Percentiles rank a stretch among this genome's conserved stretches.
Conservation (phyloP, 1,140 invertebrate species). For the Drosophila obscura region DNA sequence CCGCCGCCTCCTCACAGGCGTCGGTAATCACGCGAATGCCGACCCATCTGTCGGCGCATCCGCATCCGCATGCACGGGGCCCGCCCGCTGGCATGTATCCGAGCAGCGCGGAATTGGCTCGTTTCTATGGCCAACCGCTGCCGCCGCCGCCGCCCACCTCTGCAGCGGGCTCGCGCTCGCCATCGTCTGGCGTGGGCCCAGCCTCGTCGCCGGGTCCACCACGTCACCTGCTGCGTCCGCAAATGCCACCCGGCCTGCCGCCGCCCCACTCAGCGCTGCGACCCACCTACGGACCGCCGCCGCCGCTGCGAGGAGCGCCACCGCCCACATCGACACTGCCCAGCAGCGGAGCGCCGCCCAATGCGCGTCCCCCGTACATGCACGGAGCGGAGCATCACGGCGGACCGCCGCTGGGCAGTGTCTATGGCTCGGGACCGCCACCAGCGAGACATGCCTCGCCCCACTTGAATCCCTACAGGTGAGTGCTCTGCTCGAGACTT, state of each 20-base stretch:
- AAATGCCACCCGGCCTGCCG: slow-evolving; percentile 50
- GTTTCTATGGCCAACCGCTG: slow-evolving; percentile 60
- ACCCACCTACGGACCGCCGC: slow-evolving; percentile 78
- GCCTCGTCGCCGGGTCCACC: slow-evolving; percentile 37
- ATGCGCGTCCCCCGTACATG: slow-evolving; percentile 54
- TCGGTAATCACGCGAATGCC: slow-evolving; percentile 88
- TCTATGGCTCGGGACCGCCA: slow-evolving; percentile 68
- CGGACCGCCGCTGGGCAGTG: slow-evolving; percentile 37
- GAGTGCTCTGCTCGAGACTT: background rate
- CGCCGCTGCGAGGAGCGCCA: slow-evolving; percentile 62
- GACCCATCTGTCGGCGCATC: slow-evolving; percentile 83
- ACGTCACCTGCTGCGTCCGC: slow-evolving; percentile 50
- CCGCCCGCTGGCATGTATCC: slow-evolving; percentile 57
- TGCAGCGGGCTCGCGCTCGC: slow-evolving; percentile 30
- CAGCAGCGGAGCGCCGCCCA: slow-evolving; percentile 21
- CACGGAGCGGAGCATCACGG: slow-evolving; percentile 70
- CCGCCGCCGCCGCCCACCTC: slow-evolving; percentile 3
- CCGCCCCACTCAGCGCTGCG: slow-evolving; percentile 64
- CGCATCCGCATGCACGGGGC: slow-evolving; percentile 46
- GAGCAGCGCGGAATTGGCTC: slow-evolving; percentile 60
- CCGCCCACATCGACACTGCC: slow-evolving; percentile 43
- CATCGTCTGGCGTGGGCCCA: slow-evolving; percentile 11
- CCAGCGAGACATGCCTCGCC: slow-evolving; percentile 73
- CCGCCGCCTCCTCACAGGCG: slow-evolving; percentile 84
- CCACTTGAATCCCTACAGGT: slow-evolving; percentile 79